These are phyloP conservation scores for Poecilia gillii DNA, from an alignment of 2,797 vertebrate genomes.

Conservation along the genomic window DNA sequence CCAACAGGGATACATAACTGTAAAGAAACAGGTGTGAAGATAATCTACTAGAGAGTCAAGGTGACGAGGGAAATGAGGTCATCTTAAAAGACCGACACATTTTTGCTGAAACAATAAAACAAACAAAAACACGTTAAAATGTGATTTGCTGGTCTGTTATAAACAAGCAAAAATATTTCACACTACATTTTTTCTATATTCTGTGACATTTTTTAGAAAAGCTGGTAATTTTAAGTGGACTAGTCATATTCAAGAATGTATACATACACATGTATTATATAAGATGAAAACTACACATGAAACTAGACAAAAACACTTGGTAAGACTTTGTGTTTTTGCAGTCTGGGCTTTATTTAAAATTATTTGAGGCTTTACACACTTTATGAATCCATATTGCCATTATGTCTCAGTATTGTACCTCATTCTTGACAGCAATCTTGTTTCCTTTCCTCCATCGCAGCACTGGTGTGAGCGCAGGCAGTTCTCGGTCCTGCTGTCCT, in stretches of 20 bases:
- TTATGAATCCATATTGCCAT: neutral
- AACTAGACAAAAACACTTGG: too few species aligned
- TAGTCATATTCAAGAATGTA: too few species aligned
- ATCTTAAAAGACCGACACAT: slow-evolving; percentile 17
- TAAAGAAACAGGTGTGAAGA: slow-evolving; percentile 28
- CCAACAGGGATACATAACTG: slow-evolving; percentile 14
- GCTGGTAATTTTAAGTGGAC: too few species aligned
- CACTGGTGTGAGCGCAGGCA: slow-evolving; percentile 88
- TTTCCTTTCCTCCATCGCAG: slow-evolving; percentile 95
- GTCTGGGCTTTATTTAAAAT: neutral
- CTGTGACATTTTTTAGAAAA: neutral
- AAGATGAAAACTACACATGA: too few species aligned
- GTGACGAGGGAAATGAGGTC: slow-evolving; percentile 20
- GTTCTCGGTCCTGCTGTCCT: slow-evolving; percentile 80
- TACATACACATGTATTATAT: too few species aligned
- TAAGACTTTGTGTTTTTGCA: too few species aligned
- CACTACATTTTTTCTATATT: neutral
- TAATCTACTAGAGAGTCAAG: slow-evolving; percentile 22
- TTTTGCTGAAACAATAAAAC: neutral
- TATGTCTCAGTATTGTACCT: slow-evolving; percentile 78
- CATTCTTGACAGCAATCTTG: slow-evolving; percentile 90
- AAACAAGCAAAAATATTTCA: neutral
- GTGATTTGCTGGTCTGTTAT: neutral
- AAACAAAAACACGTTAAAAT: neutral
- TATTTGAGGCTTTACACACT: neutral